Evolutionary conservation across 2,113 vertebrate genomes (phyloP).

Genomic region (Oenanthe oenanthe): DNA sequence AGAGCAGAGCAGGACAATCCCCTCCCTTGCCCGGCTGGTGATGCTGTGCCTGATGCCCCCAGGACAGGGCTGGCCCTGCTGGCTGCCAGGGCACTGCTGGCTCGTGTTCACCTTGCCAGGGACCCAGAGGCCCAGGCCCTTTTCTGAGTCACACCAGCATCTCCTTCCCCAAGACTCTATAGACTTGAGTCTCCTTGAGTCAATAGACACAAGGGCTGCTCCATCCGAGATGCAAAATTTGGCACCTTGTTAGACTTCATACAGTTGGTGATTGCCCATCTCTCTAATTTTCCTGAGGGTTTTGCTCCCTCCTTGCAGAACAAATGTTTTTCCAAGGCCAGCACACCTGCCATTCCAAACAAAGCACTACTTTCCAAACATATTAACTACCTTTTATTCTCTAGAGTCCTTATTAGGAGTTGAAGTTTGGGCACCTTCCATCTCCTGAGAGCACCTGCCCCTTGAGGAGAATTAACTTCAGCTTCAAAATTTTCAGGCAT

Average conservation of each 20-base stretch:
- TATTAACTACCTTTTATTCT: not conserved
- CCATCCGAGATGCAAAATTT: not conserved
- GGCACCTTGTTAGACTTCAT: not conserved
- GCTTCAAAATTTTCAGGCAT: not conserved
- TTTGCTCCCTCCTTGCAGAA: not conserved
- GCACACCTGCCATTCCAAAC: not conserved
- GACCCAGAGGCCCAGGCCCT: rapidly evolving
- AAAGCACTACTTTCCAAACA: not conserved
- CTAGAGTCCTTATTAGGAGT: not conserved
- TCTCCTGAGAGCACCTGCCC: not conserved
- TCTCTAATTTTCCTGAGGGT: not conserved
- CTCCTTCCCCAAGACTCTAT: too few relatives aligned
- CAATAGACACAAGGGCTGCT: rapidly evolving
- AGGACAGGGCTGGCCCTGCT: not conserved
- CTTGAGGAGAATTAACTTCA: not conserved
- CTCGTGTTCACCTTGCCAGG: rapidly evolving
- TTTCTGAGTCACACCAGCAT: not conserved
- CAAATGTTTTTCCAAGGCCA: not conserved
- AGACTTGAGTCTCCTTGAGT: not conserved
- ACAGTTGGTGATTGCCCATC: not conserved
- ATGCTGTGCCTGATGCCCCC: not conserved
- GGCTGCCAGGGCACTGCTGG: not conserved
- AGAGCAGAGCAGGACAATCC: not conserved
- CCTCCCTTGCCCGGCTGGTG: rapidly evolving
- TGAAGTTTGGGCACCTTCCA: not conserved